Base-by-base conservation (phyloP, 2,888 invertebrate genomes). In the Seira sanloemensis region DNA sequence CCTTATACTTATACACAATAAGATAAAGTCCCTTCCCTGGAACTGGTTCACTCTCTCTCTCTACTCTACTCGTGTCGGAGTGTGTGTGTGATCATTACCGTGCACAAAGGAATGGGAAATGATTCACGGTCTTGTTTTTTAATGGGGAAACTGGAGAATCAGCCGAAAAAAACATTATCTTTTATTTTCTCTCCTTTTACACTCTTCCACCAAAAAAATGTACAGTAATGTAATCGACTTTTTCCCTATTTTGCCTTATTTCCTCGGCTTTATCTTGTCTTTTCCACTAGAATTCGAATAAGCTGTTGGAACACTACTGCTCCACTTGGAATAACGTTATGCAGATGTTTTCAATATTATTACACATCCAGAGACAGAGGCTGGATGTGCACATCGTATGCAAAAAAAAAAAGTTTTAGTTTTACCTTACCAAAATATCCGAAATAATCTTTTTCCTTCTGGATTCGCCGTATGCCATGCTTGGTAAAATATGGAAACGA, bases 331-430 rank as follows among this genome's bases (percentile, higher is more conserved):
- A 72, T 71, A 78, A 78, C 78, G 71, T 78, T 78, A 78, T 78
- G 78, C 78, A 78, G 78, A 78, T 78, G 72, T 78, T 78, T 71
- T 78, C 65, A 71, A 71, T 72, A 78, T 68, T 67, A 50, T 68
- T 68, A 21, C 77, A 69, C 37, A 37, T 69, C 12, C 37, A 7
- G 37, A 7, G 37, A 7, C 37, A 7, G 37, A 7, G 37, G 4
- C 37, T 37, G 37, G 37, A 37, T 37, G 5, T 37, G n/a, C n/a
- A n/a, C n/a, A n/a, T n/a, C n/a, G 69, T 21, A 69, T 26, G 26
- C 24, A 68, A n/a, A 26, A n/a, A 24, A 68, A 24, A 12, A 68
- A 9, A 68, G 37, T 37, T 37, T 37, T 37, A 46, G 72, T 50
- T 50, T 37, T 23, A 2, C 16, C 9, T 23, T 46, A 37, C 37